Evolutionary conservation across 2,797 vertebrate genomes (phyloP), one percentile per base, ranked within the genome.

Genomic region (Acanthornis magna): DNA sequence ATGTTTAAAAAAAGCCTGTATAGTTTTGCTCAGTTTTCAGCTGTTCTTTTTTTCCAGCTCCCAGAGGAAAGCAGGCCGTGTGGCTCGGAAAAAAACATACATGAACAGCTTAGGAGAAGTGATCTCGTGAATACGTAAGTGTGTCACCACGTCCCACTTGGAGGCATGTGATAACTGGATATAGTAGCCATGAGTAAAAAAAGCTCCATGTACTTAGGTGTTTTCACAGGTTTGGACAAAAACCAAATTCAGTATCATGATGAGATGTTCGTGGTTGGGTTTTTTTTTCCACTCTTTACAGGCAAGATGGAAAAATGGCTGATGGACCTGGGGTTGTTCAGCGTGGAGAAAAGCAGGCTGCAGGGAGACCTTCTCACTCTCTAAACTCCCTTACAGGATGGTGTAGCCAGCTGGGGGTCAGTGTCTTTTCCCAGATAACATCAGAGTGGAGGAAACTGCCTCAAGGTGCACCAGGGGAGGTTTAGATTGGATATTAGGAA

Each of bases 61-160:
- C 88, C 96, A 93, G 93, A 96, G 86, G 91, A 96, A 95, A 96
- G 88, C 91, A 93, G 92, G 90, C 93, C 89, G 27, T 5, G 10
- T 80, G 96, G 92, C 93, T 95, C 61, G 29, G 95, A 85, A 97
- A 45, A 82, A 81, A 91, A 82, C 95, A 94, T 96, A 97, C 96
- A 76, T 97, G 97, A 97, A 84, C n/a, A 54, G 85, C 81, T 96
- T 92, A 71, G 92, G 95, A 96, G 93, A 96, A 96, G 90, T 85
- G 89, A 94, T 54, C 93, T 92, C 95, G 91, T 94, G 95, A 97
- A 97, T 97, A 78, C 89, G 23, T 79, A 97, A 97, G 91, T 71
- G 94, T 94, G 91, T 85, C 96, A 97, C 95, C 97, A 96, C 91
- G 74, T 93, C 89, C 88, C 93, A 97, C 96, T 96, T 93, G 80